A percentile compares a stretch with the other conserved stretches of the same genome.
Conservation (phyloP, 2,797 vertebrate genomes). For the Helarctos malayanus region DNA sequence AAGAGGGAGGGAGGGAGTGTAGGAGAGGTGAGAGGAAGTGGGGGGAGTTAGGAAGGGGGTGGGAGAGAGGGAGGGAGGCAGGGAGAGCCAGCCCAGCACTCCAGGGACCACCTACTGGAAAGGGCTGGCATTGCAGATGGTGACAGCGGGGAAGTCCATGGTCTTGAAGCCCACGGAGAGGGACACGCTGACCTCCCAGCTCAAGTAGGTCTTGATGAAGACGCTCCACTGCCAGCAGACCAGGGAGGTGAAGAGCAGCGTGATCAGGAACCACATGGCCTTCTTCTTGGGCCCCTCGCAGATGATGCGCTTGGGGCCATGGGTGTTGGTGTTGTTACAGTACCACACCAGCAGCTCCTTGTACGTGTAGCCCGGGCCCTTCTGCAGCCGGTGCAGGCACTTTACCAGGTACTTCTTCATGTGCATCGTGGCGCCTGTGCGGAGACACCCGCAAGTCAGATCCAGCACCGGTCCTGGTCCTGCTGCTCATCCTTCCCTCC, state of each 20-base stretch:
- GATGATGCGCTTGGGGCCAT: slow-evolving; percentile 92
- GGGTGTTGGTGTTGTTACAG: slow-evolving; percentile 93
- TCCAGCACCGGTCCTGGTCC: fast-evolving
- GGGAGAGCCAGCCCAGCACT: neutral
- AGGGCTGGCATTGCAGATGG: slow-evolving; percentile 91
- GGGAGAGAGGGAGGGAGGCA: no score
- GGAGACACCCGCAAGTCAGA: fast-evolving
- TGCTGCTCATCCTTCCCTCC: fast-evolving
- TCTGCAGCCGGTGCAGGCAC: slow-evolving; percentile 91
- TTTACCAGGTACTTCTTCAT: slow-evolving; percentile 88
- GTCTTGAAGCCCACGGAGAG: slow-evolving; percentile 91
- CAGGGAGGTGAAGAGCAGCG: slow-evolving; percentile 89
- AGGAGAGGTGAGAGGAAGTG: no score
- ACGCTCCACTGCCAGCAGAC: slow-evolving; percentile 92
- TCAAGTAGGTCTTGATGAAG: slow-evolving; percentile 91
- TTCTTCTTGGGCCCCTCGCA: slow-evolving; percentile 92
- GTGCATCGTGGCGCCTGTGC: slow-evolving; percentile 78
- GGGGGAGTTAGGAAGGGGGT: neutral
- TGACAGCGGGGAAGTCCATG: slow-evolving; percentile 92
- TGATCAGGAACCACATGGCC: slow-evolving; percentile 90
- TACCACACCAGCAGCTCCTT: slow-evolving; percentile 93
- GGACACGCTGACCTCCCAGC: slow-evolving; percentile 89
- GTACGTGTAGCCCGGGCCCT: slow-evolving; percentile 92
- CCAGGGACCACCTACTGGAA: slow-evolving; percentile 88
- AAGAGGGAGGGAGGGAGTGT: no score